Evolutionary conservation across 1,140 invertebrate genomes (phyloP).

Genomic region (Centruroides sculpturatus): DNA sequence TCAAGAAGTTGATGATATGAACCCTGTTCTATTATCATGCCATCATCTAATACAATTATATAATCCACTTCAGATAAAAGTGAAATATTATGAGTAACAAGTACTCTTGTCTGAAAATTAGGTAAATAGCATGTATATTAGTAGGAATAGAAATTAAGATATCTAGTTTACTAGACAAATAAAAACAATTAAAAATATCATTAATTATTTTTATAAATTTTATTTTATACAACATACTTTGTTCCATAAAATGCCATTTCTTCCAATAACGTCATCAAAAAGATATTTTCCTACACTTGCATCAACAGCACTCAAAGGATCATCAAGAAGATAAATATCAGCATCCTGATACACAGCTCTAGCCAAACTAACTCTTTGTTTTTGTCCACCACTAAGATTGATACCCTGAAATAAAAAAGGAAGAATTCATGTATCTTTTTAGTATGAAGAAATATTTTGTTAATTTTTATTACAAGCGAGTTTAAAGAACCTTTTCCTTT

Average conservation of each 20-base stretch:
- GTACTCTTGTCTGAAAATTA: slow-evolving; percentile 26
- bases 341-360: slow-evolving; percentile 22
- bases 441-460: no score
- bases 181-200: no score
- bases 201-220: no score
- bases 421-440: no score
- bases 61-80: slow-evolving; percentile 30
- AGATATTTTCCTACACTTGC: slow-evolving; percentile 9
- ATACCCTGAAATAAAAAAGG: slow-evolving; percentile 5
- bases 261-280: no score
- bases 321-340: slow-evolving; percentile 29
- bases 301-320: slow-evolving; percentile 29
- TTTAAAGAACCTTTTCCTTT: no score
- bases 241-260: no score
- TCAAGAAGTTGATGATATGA: slow-evolving; percentile 9
- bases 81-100: slow-evolving; percentile 31
- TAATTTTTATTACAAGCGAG: no score
- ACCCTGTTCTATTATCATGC: slow-evolving; percentile 27
- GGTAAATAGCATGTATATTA: no score
- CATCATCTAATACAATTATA: slow-evolving; percentile 30
- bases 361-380: slow-evolving; percentile 21
- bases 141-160: no score
- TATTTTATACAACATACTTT: no score
- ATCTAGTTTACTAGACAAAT: no score
- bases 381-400: slow-evolving; percentile 1